Conservation (phyloP, 2,113 vertebrate genomes). For the Helogale parvula region DNA sequence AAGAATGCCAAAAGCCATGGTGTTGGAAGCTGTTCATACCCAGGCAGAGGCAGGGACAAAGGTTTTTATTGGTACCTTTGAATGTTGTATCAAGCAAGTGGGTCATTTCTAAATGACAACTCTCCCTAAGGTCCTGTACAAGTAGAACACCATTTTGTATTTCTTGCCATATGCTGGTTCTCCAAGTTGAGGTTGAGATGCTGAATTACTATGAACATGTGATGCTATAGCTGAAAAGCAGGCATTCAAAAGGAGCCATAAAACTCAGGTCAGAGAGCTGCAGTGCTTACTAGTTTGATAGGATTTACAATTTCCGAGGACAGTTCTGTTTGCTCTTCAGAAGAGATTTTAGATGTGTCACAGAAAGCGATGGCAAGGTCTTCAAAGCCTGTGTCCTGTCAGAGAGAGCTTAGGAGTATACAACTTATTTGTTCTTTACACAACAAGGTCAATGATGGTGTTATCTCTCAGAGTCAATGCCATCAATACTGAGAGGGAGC, state of each 20-base stretch:
- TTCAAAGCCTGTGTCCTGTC: background rate
- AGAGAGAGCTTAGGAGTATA: background rate
- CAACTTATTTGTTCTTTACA: background rate
- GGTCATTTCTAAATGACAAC: background rate
- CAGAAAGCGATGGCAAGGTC: background rate
- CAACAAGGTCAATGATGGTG: background rate
- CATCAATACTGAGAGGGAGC: background rate
- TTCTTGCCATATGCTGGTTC: background rate
- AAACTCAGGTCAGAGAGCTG: fast-evolving
- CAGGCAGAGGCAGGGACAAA: background rate
- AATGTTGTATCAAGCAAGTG: background rate
- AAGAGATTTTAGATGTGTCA: conserved; percentile 34
- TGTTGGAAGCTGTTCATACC: fast-evolving
- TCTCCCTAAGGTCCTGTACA: background rate
- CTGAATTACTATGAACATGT: background rate
- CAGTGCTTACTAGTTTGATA: background rate
- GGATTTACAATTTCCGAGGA: conserved; percentile 25
- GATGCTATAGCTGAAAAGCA: background rate
- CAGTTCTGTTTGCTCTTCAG: background rate
- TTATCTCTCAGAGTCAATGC: background rate
- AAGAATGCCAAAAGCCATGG: background rate
- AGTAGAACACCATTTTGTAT: background rate
- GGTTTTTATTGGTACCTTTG: background rate
- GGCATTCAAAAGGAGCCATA: background rate
- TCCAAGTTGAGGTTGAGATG: background rate